Evolutionary conservation across 2,888 invertebrate genomes (phyloP), one percentile per base, ranked within the genome.

Genomic region (Lepidonotus clava): DNA sequence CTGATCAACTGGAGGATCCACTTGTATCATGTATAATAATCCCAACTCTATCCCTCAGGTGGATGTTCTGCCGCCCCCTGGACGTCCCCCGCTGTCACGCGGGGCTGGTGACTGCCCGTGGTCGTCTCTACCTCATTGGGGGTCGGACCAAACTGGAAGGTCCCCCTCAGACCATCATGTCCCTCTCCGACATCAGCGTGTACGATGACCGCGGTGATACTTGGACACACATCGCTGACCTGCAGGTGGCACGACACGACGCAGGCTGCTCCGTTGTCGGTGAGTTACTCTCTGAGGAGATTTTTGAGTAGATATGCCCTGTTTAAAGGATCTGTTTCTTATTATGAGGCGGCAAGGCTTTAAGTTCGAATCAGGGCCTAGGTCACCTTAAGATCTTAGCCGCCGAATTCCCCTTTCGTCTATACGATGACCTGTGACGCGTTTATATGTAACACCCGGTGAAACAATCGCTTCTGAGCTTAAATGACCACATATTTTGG

Each of bases 1-100:
- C 11, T 51, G 11, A 21, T 14, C 21, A 51, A 51, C 14, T 14
- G 21, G 11, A 51, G 11, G 51, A 66, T 21, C 8, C 24, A n/a
- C 11, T 21, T n/a, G 8, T 14, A 66, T 24, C 11, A 24, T 11
- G 8, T 14, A 11, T 66, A 66, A 66, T 21, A 66, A 24, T 8
- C 24, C 11, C 18, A 21, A 21, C 24, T 66, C 18, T n/a, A 24
- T n/a, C 41, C n/a, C 21, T 11, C 85, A 90, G 91, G 71, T 91
- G 91, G 91, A 85, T 86, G 14, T 21, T 28, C 24, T 89, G 88
- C 84, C 87, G 86, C 2, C 88, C 89, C 0, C 85, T 91, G 24
- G 90, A 90, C 4, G 51, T 87, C 0, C 91, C 91, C 1, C 88
- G 91, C 51, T 91, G 91, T 67, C 91, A 91, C 71, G 89, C 91